phyloP scores from a whole-genome alignment of 2,888 invertebrate genomes.

The Dysmachus trigonus region DNA sequence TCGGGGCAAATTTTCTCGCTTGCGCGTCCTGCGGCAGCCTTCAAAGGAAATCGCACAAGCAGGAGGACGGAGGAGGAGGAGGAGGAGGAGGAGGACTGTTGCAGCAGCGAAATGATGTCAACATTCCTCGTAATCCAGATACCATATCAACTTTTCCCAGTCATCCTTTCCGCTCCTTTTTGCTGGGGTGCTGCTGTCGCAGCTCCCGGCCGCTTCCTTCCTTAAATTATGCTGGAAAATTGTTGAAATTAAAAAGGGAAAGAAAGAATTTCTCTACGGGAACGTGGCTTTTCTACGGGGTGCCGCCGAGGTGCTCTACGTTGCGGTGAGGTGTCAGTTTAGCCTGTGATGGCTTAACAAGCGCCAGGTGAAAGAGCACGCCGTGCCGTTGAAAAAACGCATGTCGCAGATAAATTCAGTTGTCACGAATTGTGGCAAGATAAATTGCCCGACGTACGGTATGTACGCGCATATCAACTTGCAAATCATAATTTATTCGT shows the following conservation, averaged over 20 bases:
- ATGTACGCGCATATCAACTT: constrained; percentile 20
- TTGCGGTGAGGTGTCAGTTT: background rate
- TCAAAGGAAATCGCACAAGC: background rate
- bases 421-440: constrained; percentile 32
- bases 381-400: constrained; percentile 3
- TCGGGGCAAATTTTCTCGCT: background rate
- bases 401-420: constrained; percentile 23
- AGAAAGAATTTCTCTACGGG: background rate
- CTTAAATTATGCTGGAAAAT: background rate
- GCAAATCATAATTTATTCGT: constrained; percentile 45
- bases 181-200: background rate
- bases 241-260: background rate
- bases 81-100: background rate
- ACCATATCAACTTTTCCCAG: background rate
- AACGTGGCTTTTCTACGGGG: background rate
- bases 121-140: background rate
- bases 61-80: too few relatives aligned
- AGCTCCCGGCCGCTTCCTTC: background rate
- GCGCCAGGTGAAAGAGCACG: background rate
- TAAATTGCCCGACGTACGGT: background rate
- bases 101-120: background rate
- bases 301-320: background rate
- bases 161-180: background rate
- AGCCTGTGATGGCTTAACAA: background rate
- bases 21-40: background rate